These are phyloP conservation scores for Trididemnum miniatum DNA, from an alignment of 23 tunicate genomes.

Conservation along the genomic window DNA sequence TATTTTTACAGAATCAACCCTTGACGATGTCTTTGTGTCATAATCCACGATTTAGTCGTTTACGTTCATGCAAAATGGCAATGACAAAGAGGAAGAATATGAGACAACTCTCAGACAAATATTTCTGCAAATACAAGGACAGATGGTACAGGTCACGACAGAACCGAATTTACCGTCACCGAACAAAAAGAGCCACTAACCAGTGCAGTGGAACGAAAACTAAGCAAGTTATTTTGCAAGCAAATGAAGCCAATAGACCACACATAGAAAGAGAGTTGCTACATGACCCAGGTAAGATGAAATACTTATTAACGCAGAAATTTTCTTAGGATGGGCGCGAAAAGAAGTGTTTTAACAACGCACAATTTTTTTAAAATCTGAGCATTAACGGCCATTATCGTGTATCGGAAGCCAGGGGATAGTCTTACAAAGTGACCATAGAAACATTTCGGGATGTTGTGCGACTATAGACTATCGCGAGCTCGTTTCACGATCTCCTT, in stretches of 20 bases:
- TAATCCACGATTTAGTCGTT: not conserved
- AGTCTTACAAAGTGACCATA: too few relatives aligned
- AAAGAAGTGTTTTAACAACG: too few relatives aligned
- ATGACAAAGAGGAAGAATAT: not conserved
- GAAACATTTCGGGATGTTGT: too few relatives aligned
- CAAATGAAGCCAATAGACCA: slow-evolving; percentile 38
- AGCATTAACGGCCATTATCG: too few relatives aligned
- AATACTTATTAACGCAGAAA: too few relatives aligned
- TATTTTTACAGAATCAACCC: slow-evolving; percentile 21
- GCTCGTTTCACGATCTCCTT: too few relatives aligned
- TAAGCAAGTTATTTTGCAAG: slow-evolving; percentile 32
- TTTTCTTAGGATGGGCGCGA: too few relatives aligned
- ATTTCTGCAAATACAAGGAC: slow-evolving; percentile 19
- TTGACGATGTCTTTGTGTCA: slow-evolving; percentile 5
- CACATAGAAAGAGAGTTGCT: slow-evolving; percentile 30
- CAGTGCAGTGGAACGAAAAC: slow-evolving; percentile 32
- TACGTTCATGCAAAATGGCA: slow-evolving; percentile 28
- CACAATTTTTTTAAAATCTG: too few relatives aligned
- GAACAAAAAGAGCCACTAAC: slow-evolving; percentile 18
- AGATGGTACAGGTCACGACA: not conserved
- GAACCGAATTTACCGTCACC: too few relatives aligned
- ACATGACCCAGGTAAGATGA: slow-evolving; percentile 54
- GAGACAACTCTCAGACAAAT: slow-evolving; percentile 7
- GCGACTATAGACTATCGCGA: too few relatives aligned
- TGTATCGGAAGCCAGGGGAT: too few relatives aligned